Base-by-base conservation (phyloP, 2,888 invertebrate genomes). In the Ophion costatus region DNA sequence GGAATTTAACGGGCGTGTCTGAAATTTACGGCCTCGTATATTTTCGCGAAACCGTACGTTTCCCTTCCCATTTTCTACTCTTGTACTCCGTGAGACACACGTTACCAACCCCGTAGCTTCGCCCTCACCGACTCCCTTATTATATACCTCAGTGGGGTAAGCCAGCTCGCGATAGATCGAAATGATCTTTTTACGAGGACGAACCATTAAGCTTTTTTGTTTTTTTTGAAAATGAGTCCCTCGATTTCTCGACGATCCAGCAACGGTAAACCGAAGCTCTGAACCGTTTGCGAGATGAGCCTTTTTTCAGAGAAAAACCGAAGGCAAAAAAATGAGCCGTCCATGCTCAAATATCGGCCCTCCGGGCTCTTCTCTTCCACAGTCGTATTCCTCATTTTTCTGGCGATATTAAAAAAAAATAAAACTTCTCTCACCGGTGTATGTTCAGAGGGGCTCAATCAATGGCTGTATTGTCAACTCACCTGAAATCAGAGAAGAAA, bases 1-100 rank as follows among this genome's bases (percentile, higher is more conserved):
- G 82, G 77, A 84, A 80, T 87, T 87, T 86, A 84, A 87, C 87
- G 84, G 84, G 83, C 85, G 85, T 83, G 70, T 82, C 76, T 80
- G 71, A 84, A 86, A 87, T 87, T 87, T 87, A 87, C 85, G 80
- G 85, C 80, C 83, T 86, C 86, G 86, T 87, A 87, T 87, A 87
- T 87, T 87, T 85, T 83, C 85, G 66, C 83, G 82, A 80, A 85
- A 86, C 78, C 82, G 77, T 80, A 82, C 80, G 79, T 84, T 86
- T 84, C 85, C 83, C 84, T 83, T 84, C 79, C 45, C 77, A 71
- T 81, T 78, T 82, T 79, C 79, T 79, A 82, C 79, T 71, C 63
- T 42, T 33, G 71, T 75, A 71, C 66, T 77, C 80, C 42, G 56
- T 63, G 76, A 77, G 83, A 79, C 77, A 80, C 73, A 75, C 73